Evolutionary conservation across 1,140 invertebrate species (phyloP), one percentile per base, ranked within the genome.

Genomic region (Diorhabda sublineata): DNA sequence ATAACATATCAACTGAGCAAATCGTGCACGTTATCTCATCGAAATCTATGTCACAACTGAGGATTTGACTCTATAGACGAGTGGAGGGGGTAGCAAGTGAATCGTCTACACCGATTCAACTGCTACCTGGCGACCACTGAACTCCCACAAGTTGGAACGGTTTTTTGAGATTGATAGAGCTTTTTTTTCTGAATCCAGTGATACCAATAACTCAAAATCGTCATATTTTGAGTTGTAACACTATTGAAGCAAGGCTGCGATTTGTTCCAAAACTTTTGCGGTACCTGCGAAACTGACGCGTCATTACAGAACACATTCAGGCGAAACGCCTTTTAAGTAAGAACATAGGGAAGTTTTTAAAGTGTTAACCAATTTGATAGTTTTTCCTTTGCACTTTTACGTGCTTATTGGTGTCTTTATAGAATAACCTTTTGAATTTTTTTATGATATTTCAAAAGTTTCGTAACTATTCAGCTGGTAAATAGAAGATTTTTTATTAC

Each of bases 1-100:
- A 61, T 61, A 61, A 61, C 59, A 61, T 6, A 42, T 61, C 59
- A 61, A 61, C 59, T 61, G 59, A 61, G 59, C 59, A 42, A 61
- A 42, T 61, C 59, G 59, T 61, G 8, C 11, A 41, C 59, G 59
- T 61, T 61, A 61, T 61, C 26, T 61, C 59, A 61, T 61, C 59
- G 26, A 61, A 41, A 61, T 61, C 26, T 42, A 11, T 11, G 59
- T 42, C 59, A 61, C 26, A 61, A 61, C 59, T 61, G 59, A 61
- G 42, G 59, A 61, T 61, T 3, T 61, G 59, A 42, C 59, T 56
- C 52, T 56, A 56, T n/a, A 56, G 52, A 56, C 6, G 52, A 56
- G 52, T 56, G 52, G 52, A 2, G 52, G 52, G 52, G 52, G 2
- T 56, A 56, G 52, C 52, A 56, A 56, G 52, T 56, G 52, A 56